A percentile compares a stretch with the other conserved stretches of the same genome.
Evolutionary conservation across 2,113 vertebrate genomes (phyloP).

Genomic region (Myotis davidii): DNA sequence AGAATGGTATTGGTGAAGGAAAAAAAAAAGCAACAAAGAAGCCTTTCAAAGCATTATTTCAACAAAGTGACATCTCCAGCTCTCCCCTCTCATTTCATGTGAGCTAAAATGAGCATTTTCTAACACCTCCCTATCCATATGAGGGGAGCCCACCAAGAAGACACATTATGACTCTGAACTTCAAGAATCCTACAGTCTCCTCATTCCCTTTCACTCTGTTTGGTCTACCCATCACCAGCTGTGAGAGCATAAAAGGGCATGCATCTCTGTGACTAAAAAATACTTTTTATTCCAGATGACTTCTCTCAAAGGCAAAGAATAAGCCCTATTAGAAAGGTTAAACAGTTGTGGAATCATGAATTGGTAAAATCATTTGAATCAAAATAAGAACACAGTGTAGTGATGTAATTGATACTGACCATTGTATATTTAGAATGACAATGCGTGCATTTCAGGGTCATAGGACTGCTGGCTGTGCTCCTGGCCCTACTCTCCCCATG

Average conservation of each 20-base stretch:
- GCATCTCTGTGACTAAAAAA: not conserved
- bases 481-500: rapidly evolving
- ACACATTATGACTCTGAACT: not conserved
- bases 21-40: not conserved
- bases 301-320: not conserved
- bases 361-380: not conserved
- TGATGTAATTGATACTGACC: not conserved
- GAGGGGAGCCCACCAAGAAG: not conserved
- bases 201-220: not conserved
- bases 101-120: not conserved
- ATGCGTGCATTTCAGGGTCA: not conserved
- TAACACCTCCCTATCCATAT: not conserved
- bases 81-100: not conserved
- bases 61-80: not conserved
- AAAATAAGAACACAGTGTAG: not conserved
- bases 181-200: not conserved
- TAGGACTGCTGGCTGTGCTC: rapidly evolving
- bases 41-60: not conserved
- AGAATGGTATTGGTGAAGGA: not conserved
- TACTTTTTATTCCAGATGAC: not conserved
- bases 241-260: not conserved
- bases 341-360: not conserved
- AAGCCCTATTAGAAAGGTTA: not conserved
- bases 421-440: not conserved
- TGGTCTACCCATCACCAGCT: not conserved